Base-by-base conservation (phyloP, 2,113 vertebrate species). In the Piaya cayana region DNA sequence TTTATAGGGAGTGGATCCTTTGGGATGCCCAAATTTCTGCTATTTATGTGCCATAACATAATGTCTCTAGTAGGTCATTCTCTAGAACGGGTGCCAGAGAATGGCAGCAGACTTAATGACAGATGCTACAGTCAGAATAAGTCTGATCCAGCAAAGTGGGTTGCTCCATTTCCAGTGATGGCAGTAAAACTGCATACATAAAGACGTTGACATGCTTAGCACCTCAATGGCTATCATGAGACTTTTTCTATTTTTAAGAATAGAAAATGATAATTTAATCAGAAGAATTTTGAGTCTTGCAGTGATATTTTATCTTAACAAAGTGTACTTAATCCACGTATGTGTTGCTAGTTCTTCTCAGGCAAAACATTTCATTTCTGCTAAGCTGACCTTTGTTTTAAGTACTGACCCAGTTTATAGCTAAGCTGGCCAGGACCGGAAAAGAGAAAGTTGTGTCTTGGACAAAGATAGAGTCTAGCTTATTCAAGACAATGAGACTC, bases 331-430 rank as follows among this genome's bases (percentile, higher is more conserved):
- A 79, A 23, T 39, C 22, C 0, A 0, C 32, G 6, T 55, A 45
- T 0, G 1, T 20, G 9, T 60, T 79, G 52, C 27, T 67, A 58
- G 36, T 45, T 76, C 15, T 6, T 21, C 42, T 74, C 2, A 4
- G 42, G 22, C 45, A 53, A 19, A 76, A 3, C 8, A 4, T 12
- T 55, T 36, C 15, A 27, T 62, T 87, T 68, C 42, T 68, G 23
- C 27, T 36, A 25, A 67, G 20, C 13, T 71, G 34, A n/a, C 50
- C 37, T 25, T 60, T 47, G 23, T 12, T 75, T 69, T 37, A 30
- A 71, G 21, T 60, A 36, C 19, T 56, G 53, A 42, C n/a, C 12
- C 36, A 52, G 34, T 77, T 89, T 82, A 36, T 49, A 62, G 42
- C 42, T 72, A n/a, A 77, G 89, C 25, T n/a, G 36, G 16, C 18